Evolutionary conservation across 2,113 vertebrate species (phyloP).

Genomic region (Semicossyphus pulcher): DNA sequence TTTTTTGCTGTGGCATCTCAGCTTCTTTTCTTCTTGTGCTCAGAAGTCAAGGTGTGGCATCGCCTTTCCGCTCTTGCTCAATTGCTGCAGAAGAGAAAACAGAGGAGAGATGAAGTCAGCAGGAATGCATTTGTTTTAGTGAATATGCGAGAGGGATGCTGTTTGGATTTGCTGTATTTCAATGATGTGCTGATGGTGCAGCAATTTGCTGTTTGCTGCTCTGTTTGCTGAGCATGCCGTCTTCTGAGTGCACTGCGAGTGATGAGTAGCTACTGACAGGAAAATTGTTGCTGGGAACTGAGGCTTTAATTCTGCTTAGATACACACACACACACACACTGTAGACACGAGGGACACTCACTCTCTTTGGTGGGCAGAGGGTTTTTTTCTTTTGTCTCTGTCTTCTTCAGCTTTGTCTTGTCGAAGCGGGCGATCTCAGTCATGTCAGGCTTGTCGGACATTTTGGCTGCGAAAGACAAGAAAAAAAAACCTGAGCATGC

Average conservation of each 20-base stretch:
- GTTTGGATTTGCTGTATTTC: constrained; percentile 12
- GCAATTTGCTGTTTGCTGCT: constrained; percentile 25
- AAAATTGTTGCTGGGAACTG: constrained; percentile 31
- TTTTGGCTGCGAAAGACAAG: constrained; percentile 79
- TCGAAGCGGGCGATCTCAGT: constrained; percentile 90
- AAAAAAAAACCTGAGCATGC: constrained; percentile 33
- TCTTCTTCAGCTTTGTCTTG: constrained; percentile 94
- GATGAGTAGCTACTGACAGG: constrained; percentile 51
- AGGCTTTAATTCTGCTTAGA: constrained; percentile 23
- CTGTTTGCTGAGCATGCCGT: constrained; percentile 43
- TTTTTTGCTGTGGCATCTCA: constrained; percentile 77
- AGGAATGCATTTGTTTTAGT: not conserved
- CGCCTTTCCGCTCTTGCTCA: constrained; percentile 86
- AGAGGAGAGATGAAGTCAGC: constrained; percentile 35
- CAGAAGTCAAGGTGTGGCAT: constrained; percentile 81
- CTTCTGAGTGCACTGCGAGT: constrained; percentile 23
- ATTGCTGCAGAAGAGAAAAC: constrained; percentile 78
- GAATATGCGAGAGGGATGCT: constrained; percentile 7
- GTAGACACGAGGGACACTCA: constrained; percentile 76
- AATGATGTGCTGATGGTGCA: constrained; percentile 58
- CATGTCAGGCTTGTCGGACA: constrained; percentile 92
- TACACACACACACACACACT: not conserved
- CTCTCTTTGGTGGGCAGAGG: constrained; percentile 92
- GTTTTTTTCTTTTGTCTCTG: constrained; percentile 92
- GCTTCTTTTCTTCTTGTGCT: constrained; percentile 69